A percentile compares a stretch with the other conserved stretches of the same genome.
phyloP scores from a whole-genome alignment of 1,140 invertebrate genomes.

The Nasonia giraulti region DNA sequence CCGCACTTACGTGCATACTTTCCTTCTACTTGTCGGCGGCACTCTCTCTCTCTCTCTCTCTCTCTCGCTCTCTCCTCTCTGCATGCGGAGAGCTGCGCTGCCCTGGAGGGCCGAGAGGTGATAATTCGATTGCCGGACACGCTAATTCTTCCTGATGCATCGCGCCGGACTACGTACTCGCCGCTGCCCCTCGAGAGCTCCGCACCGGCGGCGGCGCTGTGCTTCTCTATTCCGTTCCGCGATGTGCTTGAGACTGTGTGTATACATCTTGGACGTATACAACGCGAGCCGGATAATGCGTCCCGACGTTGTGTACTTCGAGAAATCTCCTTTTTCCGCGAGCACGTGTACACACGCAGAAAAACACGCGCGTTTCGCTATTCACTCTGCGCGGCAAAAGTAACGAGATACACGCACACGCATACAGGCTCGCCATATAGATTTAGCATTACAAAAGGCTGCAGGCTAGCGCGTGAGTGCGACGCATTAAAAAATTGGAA shows the following conservation, averaged over 20 bases:
- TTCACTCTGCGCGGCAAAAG: too few species aligned
- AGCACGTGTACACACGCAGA: neutral
- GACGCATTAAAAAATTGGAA: constrained; percentile 67
- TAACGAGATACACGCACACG: too few species aligned
- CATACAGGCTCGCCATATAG: constrained; percentile 19
- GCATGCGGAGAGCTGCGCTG: too few species aligned
- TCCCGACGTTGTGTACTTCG: constrained; percentile 6
- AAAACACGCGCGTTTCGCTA: neutral
- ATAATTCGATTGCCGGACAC: constrained; percentile 55
- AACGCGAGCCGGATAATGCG: neutral
- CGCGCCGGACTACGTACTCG: neutral
- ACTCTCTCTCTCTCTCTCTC: neutral
- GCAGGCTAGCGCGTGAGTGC: constrained; percentile 9
- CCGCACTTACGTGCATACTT: constrained; percentile 64
- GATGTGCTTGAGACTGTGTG: neutral
- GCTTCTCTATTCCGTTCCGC: neutral
- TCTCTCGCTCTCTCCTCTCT: neutral
- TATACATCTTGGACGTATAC: neutral
- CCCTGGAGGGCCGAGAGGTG: constrained; percentile 9
- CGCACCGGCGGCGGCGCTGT: neutral
- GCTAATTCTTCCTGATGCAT: constrained; percentile 61
- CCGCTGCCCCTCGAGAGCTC: neutral
- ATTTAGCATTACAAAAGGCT: constrained; percentile 50
- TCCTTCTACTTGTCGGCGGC: constrained; percentile 60
- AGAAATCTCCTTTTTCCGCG: constrained; percentile 30